Base-by-base conservation (phyloP, 2,797 vertebrate species). In the Labeo calbasu region DNA sequence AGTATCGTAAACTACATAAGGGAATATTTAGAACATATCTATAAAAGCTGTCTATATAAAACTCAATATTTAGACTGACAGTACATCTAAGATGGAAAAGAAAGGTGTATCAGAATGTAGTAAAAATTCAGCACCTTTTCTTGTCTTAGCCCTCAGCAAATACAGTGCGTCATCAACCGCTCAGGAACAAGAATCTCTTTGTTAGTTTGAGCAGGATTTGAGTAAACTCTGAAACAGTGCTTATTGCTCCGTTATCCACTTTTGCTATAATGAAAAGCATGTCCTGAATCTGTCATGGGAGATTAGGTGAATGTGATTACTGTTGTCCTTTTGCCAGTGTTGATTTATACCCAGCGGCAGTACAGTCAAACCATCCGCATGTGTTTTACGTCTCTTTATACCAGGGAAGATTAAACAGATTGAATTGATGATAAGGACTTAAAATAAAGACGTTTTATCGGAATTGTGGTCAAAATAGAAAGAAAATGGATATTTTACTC, bases 251-350 rank as follows among this genome's bases (percentile, higher is more conserved):
- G 94, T 96, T 96, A 97, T 97, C 96, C 88, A 95, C 96, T 97
- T 96, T 96, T 94, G 93, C 95, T 93, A 95, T 97, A 97, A 97
- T 97, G 95, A 97, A 97, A 97, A 97, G 93, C 95, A 96, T 97
- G 96, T 96, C 96, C 95, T 97, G 95, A 98, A 97, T 97, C 95
- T 96, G 96, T 98, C 96, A 95, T 85, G 92, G 93, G 92, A 96
- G 96, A 98, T 97, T 98, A 97, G 94, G 94, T 95, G 96, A 97
- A 97, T 96, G 95, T 96, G 95, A 97, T 97, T 97, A 96, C 94
- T 94, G 94, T 96, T 97, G 95, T 96, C 95, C 96, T 96, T 96
- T 96, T 95, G 93, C 93, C 94, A 93, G 94, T 95, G 94, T 94
- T 96, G 94, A 96, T 94, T 95, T 93, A 89, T 94, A 93, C 94